Conservation (phyloP, 2,888 invertebrate genomes). For the Phragmatobia fuliginosa region DNA sequence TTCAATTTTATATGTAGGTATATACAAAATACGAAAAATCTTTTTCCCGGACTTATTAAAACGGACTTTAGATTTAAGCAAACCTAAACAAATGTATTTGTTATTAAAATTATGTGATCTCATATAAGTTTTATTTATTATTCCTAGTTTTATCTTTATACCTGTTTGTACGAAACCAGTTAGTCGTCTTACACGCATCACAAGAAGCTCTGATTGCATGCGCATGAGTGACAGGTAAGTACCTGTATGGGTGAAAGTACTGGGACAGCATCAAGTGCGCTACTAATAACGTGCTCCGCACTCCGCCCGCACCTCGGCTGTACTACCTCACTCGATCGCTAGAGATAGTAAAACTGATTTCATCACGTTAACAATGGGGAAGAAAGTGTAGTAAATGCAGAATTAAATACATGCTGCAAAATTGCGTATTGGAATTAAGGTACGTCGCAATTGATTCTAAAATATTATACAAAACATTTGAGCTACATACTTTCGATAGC, state of each 20-base stretch:
- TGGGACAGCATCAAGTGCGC: constrained; percentile 74
- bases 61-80: constrained; percentile 6
- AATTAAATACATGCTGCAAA: constrained; percentile 71
- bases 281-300: constrained; percentile 62
- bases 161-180: constrained; percentile 35
- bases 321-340: constrained; percentile 80
- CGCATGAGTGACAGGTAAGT: constrained; percentile 72
- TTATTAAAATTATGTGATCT: constrained; percentile 48
- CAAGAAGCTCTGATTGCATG: constrained; percentile 65
- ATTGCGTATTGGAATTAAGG: background rate
- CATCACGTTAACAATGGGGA: constrained; percentile 81
- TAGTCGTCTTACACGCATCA: constrained; percentile 48
- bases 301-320: constrained; percentile 52
- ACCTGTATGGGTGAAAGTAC: constrained; percentile 80
- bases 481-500: background rate
- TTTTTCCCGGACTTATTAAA: background rate
- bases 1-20: background rate
- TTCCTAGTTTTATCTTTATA: constrained; percentile 18
- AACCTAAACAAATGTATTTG: constrained; percentile 20
- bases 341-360: constrained; percentile 81
- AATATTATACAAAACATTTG: too few relatives aligned
- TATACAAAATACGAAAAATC: background rate
- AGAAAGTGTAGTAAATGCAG: constrained; percentile 85
- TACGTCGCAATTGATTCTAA: background rate
- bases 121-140: constrained; percentile 50